Base-by-base conservation (phyloP, 2,113 vertebrate genomes). In the Microcebus tavaratra region DNA sequence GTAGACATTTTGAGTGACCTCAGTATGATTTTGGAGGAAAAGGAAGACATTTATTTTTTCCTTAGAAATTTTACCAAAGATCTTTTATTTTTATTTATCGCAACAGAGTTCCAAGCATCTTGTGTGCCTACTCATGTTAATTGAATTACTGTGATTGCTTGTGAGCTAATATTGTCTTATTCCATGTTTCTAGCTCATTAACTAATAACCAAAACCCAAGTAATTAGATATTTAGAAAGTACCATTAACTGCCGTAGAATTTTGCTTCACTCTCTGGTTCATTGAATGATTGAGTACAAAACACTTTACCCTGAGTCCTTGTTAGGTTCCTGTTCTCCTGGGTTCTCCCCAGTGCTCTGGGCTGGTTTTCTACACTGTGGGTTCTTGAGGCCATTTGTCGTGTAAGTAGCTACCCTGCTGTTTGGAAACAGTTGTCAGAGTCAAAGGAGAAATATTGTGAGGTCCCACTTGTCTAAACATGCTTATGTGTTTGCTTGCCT, bases 91-190 rank as follows among this genome's bases (percentile, higher is more conserved):
- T 95, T 94, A 59, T 96, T 96, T 96, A 61, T 93, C 59, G 39
- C 81, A 95, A 48, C 31, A 75, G 65, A 61, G 31, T 87, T 95
- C 88, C 78, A 96, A 36, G 59, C 17, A 93, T 50, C 89, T 84
- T 93, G 83, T 87, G 94, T 95, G 63, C 23, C 83, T 95, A 78
- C 45, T 94, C 85, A 94, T 82, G 67, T 68, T 95, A 94, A 97
- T 93, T 95, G 93, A 96, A 95, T 97, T 95, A 95, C 96, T 96
- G 88, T 76, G 70, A 93, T 97, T 95, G n/a, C 87, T 94, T 20
- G 11, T 80, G 91, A 97, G 89, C 95, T 97, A 91, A 96, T 91
- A 91, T 93, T 87, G 6, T 90, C 72, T 98, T 94, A 87, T 70
- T 34, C 89, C 50, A 79, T 84, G 53, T 95, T 97, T 91, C 72